Percentiles rank a stretch among this genome's conserved stretches.
Evolutionary conservation across 2,888 invertebrate species (phyloP).

Genomic region (Synergus umbraculus): DNA sequence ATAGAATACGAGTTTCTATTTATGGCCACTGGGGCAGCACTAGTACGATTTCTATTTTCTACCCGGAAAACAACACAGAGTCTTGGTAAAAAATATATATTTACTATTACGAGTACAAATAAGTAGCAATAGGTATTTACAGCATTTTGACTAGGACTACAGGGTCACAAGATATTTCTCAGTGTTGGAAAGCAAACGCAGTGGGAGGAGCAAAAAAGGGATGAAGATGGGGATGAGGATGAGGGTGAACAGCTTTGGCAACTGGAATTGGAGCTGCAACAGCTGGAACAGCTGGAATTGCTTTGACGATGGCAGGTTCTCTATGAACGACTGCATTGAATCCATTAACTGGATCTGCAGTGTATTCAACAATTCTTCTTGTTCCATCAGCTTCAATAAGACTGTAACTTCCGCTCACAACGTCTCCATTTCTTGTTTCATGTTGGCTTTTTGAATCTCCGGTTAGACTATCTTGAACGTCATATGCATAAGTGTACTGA

Average conservation of each 20-base stretch:
- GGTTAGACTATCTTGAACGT: constrained; percentile 70
- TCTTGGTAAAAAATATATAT: constrained; percentile 19
- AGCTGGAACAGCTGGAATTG: constrained; percentile 46
- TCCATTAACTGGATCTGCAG: constrained; percentile 71
- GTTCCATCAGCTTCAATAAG: constrained; percentile 73
- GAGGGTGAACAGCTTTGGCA: constrained; percentile 41
- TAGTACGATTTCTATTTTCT: background rate
- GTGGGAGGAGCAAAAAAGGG: constrained; percentile 51
- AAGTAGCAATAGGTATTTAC: constrained; percentile 39
- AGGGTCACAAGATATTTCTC: constrained; percentile 33
- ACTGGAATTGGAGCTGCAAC: constrained; percentile 30
- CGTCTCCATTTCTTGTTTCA: constrained; percentile 70
- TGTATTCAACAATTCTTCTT: constrained; percentile 69
- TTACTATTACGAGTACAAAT: background rate
- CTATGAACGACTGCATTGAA: constrained; percentile 73
- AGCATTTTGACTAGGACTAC: constrained; percentile 57
- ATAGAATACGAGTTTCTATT: too few relatives aligned
- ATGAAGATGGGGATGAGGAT: constrained; percentile 50
- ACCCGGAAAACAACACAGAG: background rate
- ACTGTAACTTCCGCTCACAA: constrained; percentile 71
- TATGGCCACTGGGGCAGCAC: too few relatives aligned
- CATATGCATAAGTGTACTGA: constrained; percentile 71
- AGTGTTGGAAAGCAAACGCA: constrained; percentile 56
- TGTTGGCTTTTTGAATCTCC: constrained; percentile 72
- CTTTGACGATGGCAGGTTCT: constrained; percentile 66